Conservation (phyloP, 30 jellyfish, hydroid and myxozoan genomes). For the Turritopsis rubra region DNA sequence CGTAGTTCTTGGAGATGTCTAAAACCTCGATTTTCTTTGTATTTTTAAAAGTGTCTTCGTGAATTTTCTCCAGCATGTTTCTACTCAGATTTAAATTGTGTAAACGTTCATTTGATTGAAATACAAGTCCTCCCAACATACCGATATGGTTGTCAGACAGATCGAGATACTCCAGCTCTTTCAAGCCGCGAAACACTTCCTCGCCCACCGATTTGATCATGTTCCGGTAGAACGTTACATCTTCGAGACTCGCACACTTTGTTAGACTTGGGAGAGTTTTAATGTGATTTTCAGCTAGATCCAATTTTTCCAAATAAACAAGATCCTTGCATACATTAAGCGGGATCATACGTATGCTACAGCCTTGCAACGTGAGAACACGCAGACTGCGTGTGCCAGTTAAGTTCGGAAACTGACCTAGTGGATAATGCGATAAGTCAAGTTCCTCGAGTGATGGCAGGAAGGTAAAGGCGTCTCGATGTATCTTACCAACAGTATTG, state of each 20-base stretch:
- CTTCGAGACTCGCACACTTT: neutral
- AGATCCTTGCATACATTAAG: constrained; percentile 24
- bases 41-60: constrained; percentile 52
- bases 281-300: neutral
- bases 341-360: constrained; percentile 45
- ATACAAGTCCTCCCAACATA: constrained; percentile 38
- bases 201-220: neutral
- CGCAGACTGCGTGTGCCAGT: constrained; percentile 55
- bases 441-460: constrained; percentile 22
- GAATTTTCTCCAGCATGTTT: constrained; percentile 43
- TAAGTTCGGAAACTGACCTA: constrained; percentile 52
- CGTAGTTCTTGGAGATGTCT: constrained; percentile 52
- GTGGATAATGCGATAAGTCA: constrained; percentile 18
- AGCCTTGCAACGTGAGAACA: constrained; percentile 38
- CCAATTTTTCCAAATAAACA: constrained; percentile 15
- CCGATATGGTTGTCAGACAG: constrained; percentile 54
- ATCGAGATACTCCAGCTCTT: constrained; percentile 31
- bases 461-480: constrained; percentile 28
- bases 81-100: constrained; percentile 40
- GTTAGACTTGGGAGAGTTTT: constrained; percentile 16
- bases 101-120: constrained; percentile 31
- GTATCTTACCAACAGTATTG: neutral
- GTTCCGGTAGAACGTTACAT: constrained; percentile 4
- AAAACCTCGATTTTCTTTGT: constrained; percentile 29
- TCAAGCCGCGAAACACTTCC: constrained; percentile 29